phyloP scores from a whole-genome alignment of 2,113 vertebrate genomes.

The Sceloporus undulatus region DNA sequence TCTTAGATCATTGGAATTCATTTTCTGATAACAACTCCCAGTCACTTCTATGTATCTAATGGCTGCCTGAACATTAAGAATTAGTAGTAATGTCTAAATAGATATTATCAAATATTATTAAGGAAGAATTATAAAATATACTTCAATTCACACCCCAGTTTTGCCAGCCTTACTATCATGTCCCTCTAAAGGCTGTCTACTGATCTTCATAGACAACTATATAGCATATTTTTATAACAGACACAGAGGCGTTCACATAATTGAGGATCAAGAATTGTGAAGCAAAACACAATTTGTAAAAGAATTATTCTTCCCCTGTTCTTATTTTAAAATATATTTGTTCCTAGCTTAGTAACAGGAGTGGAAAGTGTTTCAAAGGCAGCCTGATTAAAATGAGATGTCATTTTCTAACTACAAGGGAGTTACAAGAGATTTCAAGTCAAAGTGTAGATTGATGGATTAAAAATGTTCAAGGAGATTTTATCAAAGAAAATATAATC shows the following conservation, averaged over 20 bases:
- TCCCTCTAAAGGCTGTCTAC: conserved; percentile 26
- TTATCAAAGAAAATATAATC: neutral
- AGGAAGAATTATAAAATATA: conserved; percentile 40
- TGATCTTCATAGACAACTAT: conserved; percentile 59
- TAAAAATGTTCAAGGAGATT: neutral
- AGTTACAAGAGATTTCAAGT: neutral
- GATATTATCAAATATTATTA: conserved; percentile 63
- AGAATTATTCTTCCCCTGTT: conserved; percentile 43
- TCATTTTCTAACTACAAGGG: neutral
- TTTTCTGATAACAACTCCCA: conserved; percentile 57
- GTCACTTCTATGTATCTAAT: conserved; percentile 51
- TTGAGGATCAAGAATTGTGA: conserved; percentile 34
- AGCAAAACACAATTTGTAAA: conserved; percentile 32
- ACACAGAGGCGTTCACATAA: conserved; percentile 43
- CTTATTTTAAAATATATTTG: conserved; percentile 50
- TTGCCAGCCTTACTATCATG: conserved; percentile 49
- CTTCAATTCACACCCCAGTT: conserved; percentile 47
- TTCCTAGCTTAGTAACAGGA: conserved; percentile 30
- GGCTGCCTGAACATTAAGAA: conserved; percentile 53
- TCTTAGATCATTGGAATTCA: conserved; percentile 49
- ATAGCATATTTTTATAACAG: conserved; percentile 42
- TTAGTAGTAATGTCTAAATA: conserved; percentile 50
- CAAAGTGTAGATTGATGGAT: neutral
- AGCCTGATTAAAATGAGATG: conserved; percentile 24
- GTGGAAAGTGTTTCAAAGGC: neutral